Conservation (phyloP, 2,888 invertebrate genomes). For the Omphaloscelis lunosa region DNA sequence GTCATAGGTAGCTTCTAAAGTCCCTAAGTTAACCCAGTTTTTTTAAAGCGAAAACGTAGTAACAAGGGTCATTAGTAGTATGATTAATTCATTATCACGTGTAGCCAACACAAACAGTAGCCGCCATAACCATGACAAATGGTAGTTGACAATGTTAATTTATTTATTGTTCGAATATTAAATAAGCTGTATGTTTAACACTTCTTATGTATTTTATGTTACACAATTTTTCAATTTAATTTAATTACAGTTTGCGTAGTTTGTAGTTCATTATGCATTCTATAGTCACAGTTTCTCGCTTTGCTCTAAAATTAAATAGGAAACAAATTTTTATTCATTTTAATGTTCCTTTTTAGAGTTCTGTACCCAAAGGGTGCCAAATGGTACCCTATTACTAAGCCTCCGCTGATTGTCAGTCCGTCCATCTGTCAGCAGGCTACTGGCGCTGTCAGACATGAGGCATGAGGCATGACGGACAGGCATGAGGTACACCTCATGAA, state of each 20-base stretch:
- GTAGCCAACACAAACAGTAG: background rate
- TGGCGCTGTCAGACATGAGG: no score
- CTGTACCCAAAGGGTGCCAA: no score
- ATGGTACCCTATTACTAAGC: no score
- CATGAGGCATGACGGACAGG: no score
- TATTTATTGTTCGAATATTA: background rate
- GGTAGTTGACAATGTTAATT: background rate
- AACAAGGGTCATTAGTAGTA: background rate
- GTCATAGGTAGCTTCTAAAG: no score
- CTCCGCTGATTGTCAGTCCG: no score
- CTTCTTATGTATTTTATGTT: background rate
- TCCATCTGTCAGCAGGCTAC: no score
- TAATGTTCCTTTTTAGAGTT: background rate
- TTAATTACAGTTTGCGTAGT: background rate
- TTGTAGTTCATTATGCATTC: background rate
- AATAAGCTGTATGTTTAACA: background rate
- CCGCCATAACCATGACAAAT: background rate
- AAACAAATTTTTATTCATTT: background rate
- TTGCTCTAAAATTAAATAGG: background rate
- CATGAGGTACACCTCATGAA: no score
- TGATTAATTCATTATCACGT: background rate
- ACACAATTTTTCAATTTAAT: background rate
- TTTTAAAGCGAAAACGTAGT: background rate
- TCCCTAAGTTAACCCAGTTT: background rate
- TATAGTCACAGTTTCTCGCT: background rate